A percentile compares a stretch with the other conserved stretches of the same genome.
Conservation (phyloP, 2,113 vertebrate species). For the Pitta sordida region DNA sequence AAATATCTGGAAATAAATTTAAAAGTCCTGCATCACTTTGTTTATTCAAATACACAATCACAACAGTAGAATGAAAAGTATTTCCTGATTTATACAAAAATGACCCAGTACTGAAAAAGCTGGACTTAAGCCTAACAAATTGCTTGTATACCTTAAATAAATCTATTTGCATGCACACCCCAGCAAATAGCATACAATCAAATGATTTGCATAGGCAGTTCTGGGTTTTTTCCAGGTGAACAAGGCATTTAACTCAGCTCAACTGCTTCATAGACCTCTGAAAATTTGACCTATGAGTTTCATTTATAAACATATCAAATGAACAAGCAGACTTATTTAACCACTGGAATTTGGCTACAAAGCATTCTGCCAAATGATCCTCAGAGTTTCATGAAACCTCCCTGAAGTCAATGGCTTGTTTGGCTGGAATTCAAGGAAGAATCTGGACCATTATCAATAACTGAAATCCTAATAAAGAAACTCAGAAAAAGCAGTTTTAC, state of each 20-base stretch:
- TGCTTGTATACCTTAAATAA: not conserved
- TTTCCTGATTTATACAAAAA: not conserved
- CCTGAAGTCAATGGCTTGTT: constrained; percentile 50
- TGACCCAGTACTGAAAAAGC: not conserved
- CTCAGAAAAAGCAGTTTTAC: constrained; percentile 38
- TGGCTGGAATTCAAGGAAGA: constrained; percentile 45
- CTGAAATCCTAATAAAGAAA: constrained; percentile 37
- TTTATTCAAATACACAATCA: not conserved
- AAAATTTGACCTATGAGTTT: constrained; percentile 40
- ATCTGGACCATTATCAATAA: constrained; percentile 51
- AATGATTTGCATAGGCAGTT: not conserved
- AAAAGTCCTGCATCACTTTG: not conserved
- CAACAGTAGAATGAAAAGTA: not conserved
- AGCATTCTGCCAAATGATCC: constrained; percentile 32
- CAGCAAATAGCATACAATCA: not conserved
- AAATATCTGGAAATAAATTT: not conserved
- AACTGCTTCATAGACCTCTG: not conserved
- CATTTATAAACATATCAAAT: constrained; percentile 57
- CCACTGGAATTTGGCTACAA: constrained; percentile 52
- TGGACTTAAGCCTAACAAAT: not conserved
- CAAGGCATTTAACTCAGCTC: constrained; percentile 8
- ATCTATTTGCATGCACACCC: not conserved
- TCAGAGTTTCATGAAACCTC: constrained; percentile 37
- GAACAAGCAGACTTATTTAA: constrained; percentile 53
- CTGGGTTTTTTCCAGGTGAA: constrained; percentile 15